Conservation (phyloP, 1,140 invertebrate species). For the Bradysia coprophila region DNA sequence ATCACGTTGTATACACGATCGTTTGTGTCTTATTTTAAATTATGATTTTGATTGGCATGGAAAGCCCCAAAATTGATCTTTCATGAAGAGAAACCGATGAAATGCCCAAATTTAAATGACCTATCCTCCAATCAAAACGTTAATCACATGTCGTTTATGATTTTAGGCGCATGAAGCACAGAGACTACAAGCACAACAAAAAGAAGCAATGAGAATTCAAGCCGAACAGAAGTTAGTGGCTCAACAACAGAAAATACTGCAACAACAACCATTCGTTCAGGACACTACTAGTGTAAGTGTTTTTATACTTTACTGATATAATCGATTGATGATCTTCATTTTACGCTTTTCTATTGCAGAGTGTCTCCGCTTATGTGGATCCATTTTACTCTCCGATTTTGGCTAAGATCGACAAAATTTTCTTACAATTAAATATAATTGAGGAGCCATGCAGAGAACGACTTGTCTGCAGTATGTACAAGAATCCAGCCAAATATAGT, state of each 20-base stretch:
- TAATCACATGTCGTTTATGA: not conserved
- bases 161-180: not conserved
- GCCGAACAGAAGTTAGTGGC: conserved; percentile 19
- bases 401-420: conserved; percentile 50
- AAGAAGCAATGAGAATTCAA: conserved; percentile 25
- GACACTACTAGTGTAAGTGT: too few relatives aligned
- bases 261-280: conserved; percentile 21
- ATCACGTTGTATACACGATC: too few relatives aligned
- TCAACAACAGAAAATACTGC: conserved; percentile 22
- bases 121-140: too few relatives aligned
- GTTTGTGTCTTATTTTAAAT: too few relatives aligned
- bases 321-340: too few relatives aligned
- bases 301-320: too few relatives aligned
- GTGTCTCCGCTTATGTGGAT: too few relatives aligned
- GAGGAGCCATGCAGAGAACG: conserved; percentile 55
- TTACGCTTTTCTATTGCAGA: too few relatives aligned
- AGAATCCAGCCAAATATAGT: conserved; percentile 50
- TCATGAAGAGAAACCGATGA: too few relatives aligned
- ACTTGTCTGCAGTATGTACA: conserved; percentile 65
- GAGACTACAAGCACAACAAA: conserved; percentile 13
- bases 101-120: too few relatives aligned
- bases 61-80: too few relatives aligned
- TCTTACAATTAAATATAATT: conserved; percentile 36
- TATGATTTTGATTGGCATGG: too few relatives aligned
- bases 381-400: conserved; percentile 62